phyloP scores from a whole-genome alignment of 2,113 vertebrate genomes.

The Lathamus discolor region DNA sequence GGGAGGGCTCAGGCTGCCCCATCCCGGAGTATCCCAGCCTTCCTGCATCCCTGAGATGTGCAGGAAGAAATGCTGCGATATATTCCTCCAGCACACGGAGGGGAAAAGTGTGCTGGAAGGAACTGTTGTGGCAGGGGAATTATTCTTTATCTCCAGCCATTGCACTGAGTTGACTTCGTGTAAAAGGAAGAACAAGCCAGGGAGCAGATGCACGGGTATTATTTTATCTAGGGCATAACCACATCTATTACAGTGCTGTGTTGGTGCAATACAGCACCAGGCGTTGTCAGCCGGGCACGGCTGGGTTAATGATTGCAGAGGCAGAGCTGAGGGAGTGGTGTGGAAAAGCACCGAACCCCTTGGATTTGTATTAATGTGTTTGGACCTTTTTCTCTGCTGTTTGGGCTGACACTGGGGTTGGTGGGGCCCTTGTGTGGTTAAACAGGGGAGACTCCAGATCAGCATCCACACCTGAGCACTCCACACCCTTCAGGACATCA shows the following conservation, averaged over 20 bases:
- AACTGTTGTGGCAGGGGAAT: background rate
- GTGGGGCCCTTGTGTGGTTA: background rate
- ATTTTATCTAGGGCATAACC: background rate
- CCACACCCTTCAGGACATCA: background rate
- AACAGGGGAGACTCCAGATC: background rate
- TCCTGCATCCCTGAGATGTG: background rate
- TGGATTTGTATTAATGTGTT: background rate
- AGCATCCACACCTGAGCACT: background rate
- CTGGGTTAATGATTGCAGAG: background rate
- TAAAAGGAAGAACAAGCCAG: background rate
- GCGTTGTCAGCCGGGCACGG: rapidly evolving
- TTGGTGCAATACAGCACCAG: rapidly evolving
- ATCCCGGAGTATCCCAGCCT: rapidly evolving
- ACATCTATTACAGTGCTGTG: rapidly evolving
- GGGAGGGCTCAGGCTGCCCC: background rate
- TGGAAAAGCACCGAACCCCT: background rate
- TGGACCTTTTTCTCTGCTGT: background rate
- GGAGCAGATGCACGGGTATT: background rate
- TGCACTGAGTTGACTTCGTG: rapidly evolving
- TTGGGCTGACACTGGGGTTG: background rate
- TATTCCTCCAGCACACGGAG: background rate
- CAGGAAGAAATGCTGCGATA: background rate
- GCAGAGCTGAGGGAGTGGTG: background rate
- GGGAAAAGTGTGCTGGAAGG: rapidly evolving
- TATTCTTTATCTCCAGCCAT: background rate